These are phyloP conservation scores for Podiceps cristatus DNA, from an alignment of 2,113 vertebrate genomes.

Conservation along the genomic window DNA sequence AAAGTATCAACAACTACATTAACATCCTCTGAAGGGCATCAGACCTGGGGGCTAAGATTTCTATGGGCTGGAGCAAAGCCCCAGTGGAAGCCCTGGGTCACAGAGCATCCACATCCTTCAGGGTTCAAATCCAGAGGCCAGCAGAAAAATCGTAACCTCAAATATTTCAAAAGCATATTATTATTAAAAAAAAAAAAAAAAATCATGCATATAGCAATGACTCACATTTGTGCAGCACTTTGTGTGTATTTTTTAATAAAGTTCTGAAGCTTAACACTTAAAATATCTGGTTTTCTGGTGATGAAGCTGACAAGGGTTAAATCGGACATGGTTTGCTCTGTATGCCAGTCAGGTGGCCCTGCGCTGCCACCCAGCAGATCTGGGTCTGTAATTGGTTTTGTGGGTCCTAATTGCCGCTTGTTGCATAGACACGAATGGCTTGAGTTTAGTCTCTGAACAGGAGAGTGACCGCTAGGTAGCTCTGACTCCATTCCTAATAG, in stretches of 20 bases:
- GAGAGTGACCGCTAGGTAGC: neutral
- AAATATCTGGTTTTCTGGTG: neutral
- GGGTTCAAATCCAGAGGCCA: neutral
- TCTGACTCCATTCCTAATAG: neutral
- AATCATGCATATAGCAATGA: neutral
- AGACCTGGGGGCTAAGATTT: neutral
- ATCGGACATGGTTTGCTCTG: neutral
- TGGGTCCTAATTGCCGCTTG: conserved; percentile 47
- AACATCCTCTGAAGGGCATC: neutral
- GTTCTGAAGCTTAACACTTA: neutral
- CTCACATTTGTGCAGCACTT: neutral
- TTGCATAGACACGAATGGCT: conserved; percentile 25
- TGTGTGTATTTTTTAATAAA: neutral
- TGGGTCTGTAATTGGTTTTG: conserved; percentile 14
- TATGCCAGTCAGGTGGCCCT: neutral
- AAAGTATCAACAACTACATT: neutral
- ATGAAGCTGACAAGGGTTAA: conserved; percentile 20
- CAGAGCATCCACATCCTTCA: neutral
- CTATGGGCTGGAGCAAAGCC: neutral
- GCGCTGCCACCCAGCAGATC: neutral
- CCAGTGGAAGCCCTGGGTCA: neutral
- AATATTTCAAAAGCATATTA: neutral
- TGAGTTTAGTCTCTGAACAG: neutral
- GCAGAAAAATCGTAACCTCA: neutral
- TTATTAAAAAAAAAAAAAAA: neutral